phyloP scores from a whole-genome alignment of 2,888 invertebrate species.

The Diploptera punctata region DNA sequence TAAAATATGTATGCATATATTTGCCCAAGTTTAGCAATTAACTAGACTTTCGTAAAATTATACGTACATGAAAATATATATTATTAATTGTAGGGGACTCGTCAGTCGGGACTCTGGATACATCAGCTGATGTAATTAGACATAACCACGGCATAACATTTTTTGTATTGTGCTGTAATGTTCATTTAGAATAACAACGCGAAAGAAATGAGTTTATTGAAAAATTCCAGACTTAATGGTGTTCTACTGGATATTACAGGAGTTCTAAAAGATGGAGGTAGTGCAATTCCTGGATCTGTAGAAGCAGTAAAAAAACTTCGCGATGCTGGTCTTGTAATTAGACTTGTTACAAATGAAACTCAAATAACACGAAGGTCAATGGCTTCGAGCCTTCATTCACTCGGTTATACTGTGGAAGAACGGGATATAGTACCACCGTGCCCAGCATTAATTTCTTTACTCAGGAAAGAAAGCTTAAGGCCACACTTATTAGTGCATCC shows the following conservation, averaged over 20 bases:
- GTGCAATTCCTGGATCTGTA: constrained; percentile 59
- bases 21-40: too few relatives aligned
- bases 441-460: constrained; percentile 55
- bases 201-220: constrained; percentile 27
- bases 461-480: constrained; percentile 54
- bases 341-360: constrained; percentile 63
- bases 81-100: too few relatives aligned
- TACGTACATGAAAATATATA: too few relatives aligned
- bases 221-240: constrained; percentile 47
- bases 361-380: constrained; percentile 54
- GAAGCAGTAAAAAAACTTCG: constrained; percentile 58
- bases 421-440: constrained; percentile 60
- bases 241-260: constrained; percentile 63
- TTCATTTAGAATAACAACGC: too few relatives aligned
- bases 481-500: constrained; percentile 59
- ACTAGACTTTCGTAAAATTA: too few relatives aligned
- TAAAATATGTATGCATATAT: too few relatives aligned
- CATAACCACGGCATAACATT: too few relatives aligned
- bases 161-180: too few relatives aligned
- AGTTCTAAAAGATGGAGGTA: constrained; percentile 59
- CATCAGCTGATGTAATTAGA: too few relatives aligned
- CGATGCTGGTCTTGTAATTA: constrained; percentile 52
- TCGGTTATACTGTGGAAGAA: constrained; percentile 56
- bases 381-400: constrained; percentile 52
- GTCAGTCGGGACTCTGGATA: too few relatives aligned